Evolutionary conservation across 2,797 vertebrate species (phyloP).

Genomic region (Argentina silus): DNA sequence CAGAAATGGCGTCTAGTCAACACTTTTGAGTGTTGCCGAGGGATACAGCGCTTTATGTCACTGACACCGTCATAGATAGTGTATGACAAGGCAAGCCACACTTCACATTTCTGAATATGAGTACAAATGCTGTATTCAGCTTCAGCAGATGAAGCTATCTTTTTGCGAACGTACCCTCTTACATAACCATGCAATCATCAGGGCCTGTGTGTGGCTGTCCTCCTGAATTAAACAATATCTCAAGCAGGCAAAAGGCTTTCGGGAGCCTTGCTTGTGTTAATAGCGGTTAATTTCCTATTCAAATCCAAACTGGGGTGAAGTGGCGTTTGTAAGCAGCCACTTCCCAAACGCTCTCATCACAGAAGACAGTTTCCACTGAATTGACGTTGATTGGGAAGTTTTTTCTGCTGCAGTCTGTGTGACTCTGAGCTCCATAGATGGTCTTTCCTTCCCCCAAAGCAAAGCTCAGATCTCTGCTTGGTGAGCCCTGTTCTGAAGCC

Average conservation of each 20-base stretch:
- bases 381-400: constrained; percentile 26
- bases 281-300: constrained; percentile 47
- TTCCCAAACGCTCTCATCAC: constrained; percentile 21
- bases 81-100: too few relatives aligned
- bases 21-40: too few relatives aligned
- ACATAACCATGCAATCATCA: constrained; percentile 57
- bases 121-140: neutral
- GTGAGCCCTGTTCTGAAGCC: constrained; percentile 1
- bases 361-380: constrained; percentile 18
- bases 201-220: constrained; percentile 26
- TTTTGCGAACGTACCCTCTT: constrained; percentile 20
- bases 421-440: too few relatives aligned
- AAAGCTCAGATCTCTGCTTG: neutral
- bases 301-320: constrained; percentile 40
- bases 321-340: constrained; percentile 29
- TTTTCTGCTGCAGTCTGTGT: neutral
- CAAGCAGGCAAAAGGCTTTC: constrained; percentile 23
- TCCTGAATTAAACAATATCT: constrained; percentile 44
- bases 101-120: neutral
- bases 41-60: too few relatives aligned
- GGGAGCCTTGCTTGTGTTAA: constrained; percentile 35
- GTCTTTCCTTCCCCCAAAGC: too few relatives aligned
- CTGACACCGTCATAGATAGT: too few relatives aligned
- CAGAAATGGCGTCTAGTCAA: too few relatives aligned
- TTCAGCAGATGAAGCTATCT: neutral